A percentile compares a stretch with the other conserved stretches of the same genome.
Evolutionary conservation across 2,113 vertebrate species (phyloP).

Genomic region (Ageneiosus marmoratus): DNA sequence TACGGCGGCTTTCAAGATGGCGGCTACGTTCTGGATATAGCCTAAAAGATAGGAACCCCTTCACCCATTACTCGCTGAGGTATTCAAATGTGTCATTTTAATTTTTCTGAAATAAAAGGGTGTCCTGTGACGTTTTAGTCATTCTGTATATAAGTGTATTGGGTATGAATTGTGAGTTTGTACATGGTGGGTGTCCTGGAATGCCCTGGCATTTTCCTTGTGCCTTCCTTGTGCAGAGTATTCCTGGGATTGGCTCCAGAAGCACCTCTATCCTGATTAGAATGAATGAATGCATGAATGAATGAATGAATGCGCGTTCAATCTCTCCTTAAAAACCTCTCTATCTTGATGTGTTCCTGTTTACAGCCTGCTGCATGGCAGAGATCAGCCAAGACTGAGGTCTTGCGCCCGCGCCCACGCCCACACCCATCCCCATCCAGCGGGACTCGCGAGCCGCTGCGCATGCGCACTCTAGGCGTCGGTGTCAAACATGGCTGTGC

Average conservation of each 20-base stretch:
- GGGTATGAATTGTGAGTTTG: not conserved
- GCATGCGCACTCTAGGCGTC: slow-evolving; percentile 83
- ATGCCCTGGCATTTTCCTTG: not conserved
- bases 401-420: not conserved
- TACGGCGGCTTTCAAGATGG: too few relatives aligned
- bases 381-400: not conserved
- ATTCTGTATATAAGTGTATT: too few relatives aligned
- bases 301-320: not conserved
- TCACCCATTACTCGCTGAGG: too few relatives aligned
- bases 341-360: not conserved
- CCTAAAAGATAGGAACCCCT: too few relatives aligned
- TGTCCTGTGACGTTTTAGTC: too few relatives aligned
- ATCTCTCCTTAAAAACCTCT: not conserved
- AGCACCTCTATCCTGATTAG: not conserved
- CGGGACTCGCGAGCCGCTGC: slow-evolving; percentile 62
- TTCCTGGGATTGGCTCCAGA: not conserved
- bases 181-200: too few relatives aligned
- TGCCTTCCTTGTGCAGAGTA: not conserved
- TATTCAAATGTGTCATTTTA: too few relatives aligned
- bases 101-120: too few relatives aligned
- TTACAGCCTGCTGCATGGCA: not conserved
- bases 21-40: too few relatives aligned
- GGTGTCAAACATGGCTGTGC: slow-evolving; percentile 95
- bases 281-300: too few relatives aligned
- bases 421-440: slow-evolving; percentile 73